phyloP scores from a whole-genome alignment of 1,140 invertebrate genomes.

The Stegodyphus mimosarum region DNA sequence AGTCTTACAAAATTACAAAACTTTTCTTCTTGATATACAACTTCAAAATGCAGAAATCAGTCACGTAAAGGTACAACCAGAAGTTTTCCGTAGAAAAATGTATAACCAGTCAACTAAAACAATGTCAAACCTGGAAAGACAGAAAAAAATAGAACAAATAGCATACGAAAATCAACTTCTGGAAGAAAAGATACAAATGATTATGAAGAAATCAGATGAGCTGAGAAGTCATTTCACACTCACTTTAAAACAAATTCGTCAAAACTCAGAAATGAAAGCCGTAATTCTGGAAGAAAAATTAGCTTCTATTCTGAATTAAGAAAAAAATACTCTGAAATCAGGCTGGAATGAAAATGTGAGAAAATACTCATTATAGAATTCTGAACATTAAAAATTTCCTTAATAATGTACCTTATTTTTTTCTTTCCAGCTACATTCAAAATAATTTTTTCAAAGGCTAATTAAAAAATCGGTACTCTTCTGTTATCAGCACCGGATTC shows the following conservation, averaged over 20 bases:
- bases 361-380: no score
- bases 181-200: neutral
- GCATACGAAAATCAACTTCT: constrained; percentile 12
- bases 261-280: constrained; percentile 19
- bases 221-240: neutral
- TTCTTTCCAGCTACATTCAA: no score
- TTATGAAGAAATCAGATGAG: neutral
- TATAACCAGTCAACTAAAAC: neutral
- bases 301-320: no score
- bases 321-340: no score
- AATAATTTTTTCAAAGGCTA: no score
- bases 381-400: no score
- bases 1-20: neutral
- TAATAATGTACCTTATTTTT: no score
- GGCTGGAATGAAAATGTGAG: no score
- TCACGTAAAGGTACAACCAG: neutral
- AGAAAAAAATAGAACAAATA: constrained; percentile 1
- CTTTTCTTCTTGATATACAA: neutral
- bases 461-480: no score
- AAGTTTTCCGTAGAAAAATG: neutral
- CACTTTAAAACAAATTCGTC: constrained; percentile 7
- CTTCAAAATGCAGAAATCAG: neutral
- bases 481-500: no score
- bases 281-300: constrained; percentile 5
- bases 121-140: neutral